Conservation (phyloP, 2,797 vertebrate species). For the Discoglossus pictus region DNA sequence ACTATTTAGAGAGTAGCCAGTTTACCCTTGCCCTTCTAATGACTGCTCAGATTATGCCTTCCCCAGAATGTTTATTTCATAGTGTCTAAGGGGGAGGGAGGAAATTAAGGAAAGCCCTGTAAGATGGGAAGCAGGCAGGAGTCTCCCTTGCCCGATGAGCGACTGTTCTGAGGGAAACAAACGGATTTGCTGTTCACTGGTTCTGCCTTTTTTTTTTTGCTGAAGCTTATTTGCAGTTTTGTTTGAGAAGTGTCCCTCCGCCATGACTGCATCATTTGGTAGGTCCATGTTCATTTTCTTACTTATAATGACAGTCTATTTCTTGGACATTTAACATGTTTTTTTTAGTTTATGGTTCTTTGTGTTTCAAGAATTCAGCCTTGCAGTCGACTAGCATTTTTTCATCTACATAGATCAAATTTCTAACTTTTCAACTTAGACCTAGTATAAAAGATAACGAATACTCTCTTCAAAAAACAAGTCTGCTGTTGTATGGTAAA, state of each 20-base stretch:
- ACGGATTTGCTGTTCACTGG: background rate
- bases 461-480: no score
- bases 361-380: background rate
- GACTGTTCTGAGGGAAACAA: background rate
- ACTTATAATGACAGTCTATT: background rate
- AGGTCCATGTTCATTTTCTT: constrained; percentile 27
- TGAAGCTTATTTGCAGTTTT: accelerated
- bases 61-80: background rate
- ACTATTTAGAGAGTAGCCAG: constrained; percentile 43
- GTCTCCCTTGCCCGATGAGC: background rate
- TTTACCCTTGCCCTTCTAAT: background rate
- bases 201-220: background rate
- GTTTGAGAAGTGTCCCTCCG: constrained; percentile 12
- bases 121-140: accelerated
- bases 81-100: background rate
- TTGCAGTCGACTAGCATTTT: no score
- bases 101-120: background rate
- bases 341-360: background rate
- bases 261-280: constrained; percentile 64
- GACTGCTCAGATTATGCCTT: background rate
- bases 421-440: no score
- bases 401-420: no score
- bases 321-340: background rate
- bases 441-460: no score
- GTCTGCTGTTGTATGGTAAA: no score